Evolutionary conservation across 2,888 invertebrate genomes (phyloP).

Genomic region (Geophilus truncorum): DNA sequence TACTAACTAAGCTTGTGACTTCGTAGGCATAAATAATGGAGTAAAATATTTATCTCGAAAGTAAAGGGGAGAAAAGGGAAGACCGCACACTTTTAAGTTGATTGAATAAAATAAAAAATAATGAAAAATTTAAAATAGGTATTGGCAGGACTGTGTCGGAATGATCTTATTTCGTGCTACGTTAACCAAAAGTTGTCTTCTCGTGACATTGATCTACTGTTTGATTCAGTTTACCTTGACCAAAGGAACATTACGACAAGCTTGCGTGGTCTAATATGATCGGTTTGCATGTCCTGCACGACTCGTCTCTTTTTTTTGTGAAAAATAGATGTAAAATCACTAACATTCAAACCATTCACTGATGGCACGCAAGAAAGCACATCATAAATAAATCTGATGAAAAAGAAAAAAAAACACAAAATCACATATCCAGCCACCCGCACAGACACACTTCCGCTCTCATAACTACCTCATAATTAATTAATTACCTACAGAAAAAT

Average conservation of each 20-base stretch:
- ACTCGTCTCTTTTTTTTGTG: neutral
- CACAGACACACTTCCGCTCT: no score
- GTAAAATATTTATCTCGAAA: no score
- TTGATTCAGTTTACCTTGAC: conserved; percentile 25
- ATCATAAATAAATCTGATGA: neutral
- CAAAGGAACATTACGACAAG: conserved; percentile 12
- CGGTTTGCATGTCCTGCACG: conserved; percentile 24
- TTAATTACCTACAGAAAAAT: neutral
- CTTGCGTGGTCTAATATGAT: conserved; percentile 21
- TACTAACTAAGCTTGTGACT: neutral
- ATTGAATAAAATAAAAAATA: neutral
- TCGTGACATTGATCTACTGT: conserved; percentile 3
- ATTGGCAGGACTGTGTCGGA: neutral
- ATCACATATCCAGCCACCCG: neutral
- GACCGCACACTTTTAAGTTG: no score
- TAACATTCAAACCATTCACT: neutral
- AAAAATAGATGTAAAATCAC: neutral
- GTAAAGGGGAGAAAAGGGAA: no score
- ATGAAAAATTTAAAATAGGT: neutral
- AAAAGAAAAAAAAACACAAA: neutral
- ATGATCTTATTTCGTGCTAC: neutral
- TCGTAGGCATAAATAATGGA: neutral
- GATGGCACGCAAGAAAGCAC: conserved; percentile 17
- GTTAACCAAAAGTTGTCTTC: neutral
- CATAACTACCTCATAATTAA: no score